A percentile compares a stretch with the other conserved stretches of the same genome.
These are phyloP conservation scores for Anolis sagrei DNA, from an alignment of 2,113 vertebrate species.

Conservation along the genomic window DNA sequence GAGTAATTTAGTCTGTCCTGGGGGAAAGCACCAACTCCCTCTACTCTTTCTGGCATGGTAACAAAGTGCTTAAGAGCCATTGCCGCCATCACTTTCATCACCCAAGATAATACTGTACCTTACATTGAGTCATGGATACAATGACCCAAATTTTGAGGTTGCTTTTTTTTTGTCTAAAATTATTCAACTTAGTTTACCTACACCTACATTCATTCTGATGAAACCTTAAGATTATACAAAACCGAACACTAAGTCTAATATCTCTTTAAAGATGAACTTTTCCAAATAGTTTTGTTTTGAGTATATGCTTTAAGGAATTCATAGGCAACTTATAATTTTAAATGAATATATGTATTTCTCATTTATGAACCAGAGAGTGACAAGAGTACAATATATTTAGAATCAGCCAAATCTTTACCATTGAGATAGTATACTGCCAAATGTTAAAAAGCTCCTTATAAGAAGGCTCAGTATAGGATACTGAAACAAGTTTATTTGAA, in stretches of 20 bases:
- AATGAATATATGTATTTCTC: background rate
- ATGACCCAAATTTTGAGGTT: too few species aligned
- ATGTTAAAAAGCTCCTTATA: background rate
- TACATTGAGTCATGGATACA: too few species aligned
- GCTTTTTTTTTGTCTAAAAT: too few species aligned
- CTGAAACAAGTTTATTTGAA: background rate
- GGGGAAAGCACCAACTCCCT: too few species aligned
- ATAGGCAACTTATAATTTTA: background rate
- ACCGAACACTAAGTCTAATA: background rate
- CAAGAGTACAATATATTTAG: background rate
- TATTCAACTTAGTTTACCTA: constrained; percentile 1
- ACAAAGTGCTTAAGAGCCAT: too few species aligned
- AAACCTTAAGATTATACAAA: background rate
- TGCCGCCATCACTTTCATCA: too few species aligned
- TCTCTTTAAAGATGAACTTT: background rate
- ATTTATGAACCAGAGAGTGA: background rate
- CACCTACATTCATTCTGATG: background rate
- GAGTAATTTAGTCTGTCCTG: too few species aligned
- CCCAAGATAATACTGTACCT: too few species aligned
- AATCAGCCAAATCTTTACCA: background rate
- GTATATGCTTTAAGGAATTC: background rate
- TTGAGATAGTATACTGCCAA: background rate
- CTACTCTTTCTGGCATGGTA: too few species aligned
- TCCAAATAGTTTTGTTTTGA: constrained; percentile 6
- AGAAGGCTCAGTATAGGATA: background rate